phyloP scores from a whole-genome alignment of 2,113 vertebrate genomes.

The Albula goreensis region DNA sequence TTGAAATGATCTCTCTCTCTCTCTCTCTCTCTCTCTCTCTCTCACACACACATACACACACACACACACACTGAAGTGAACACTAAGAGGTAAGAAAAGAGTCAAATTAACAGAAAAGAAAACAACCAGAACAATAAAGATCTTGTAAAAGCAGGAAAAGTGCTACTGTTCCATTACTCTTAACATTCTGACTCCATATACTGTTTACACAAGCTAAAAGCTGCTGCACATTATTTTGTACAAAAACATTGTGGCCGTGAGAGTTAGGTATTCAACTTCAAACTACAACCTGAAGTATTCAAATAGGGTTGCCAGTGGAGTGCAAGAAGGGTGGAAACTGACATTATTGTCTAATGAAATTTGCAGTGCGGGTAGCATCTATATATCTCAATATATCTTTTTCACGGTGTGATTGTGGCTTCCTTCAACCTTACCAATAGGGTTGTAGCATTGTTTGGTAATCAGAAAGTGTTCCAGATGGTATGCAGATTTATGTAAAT shows the following conservation, averaged over 20 bases:
- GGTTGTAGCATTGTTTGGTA: not conserved
- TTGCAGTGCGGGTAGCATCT: not conserved
- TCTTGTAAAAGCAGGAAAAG: not conserved
- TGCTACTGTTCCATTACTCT: not conserved
- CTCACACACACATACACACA: constrained; percentile 16
- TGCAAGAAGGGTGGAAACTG: not conserved
- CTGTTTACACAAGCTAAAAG: not conserved
- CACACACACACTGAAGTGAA: not conserved
- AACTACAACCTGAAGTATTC: not conserved
- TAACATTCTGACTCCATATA: not conserved
- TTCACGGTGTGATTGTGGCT: not conserved
- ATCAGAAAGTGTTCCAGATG: not conserved
- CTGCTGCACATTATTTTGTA: not conserved
- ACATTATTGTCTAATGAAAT: not conserved
- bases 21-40: not conserved
- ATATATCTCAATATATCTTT: not conserved
- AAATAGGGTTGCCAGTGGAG: not conserved
- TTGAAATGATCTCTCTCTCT: not conserved
- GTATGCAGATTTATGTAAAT: not conserved
- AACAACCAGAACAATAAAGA: too few relatives aligned
- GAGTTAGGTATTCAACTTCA: not conserved
- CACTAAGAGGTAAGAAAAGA: not conserved
- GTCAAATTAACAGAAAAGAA: not conserved
- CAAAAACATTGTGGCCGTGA: not conserved
- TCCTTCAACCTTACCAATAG: not conserved